These are phyloP conservation scores for Lepidurus couesii DNA, from an alignment of 1,140 invertebrate species.

Conservation along the genomic window DNA sequence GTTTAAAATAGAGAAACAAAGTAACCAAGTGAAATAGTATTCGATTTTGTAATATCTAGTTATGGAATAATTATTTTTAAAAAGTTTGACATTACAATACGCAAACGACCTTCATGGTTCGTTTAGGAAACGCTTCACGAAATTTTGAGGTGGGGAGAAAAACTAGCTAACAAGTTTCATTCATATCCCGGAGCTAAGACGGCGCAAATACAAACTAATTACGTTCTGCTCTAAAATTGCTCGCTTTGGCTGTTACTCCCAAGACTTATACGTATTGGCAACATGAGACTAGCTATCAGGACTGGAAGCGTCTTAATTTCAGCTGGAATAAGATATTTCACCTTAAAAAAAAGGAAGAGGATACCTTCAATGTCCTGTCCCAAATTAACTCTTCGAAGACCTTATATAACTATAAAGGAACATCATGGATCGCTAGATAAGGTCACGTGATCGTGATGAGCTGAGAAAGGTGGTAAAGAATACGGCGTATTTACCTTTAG, in stretches of 20 bases:
- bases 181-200: background rate
- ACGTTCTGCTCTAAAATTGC: no score
- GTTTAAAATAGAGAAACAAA: no score
- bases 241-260: no score
- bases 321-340: no score
- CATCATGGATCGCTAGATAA: background rate
- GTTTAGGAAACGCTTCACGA: background rate
- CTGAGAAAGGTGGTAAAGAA: background rate
- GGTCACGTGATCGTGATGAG: background rate
- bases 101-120: background rate
- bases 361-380: no score
- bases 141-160: background rate
- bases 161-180: background rate
- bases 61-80: background rate
- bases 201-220: background rate
- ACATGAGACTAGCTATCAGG: no score
- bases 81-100: background rate
- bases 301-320: no score
- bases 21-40: no score
- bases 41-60: background rate
- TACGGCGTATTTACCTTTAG: background rate
- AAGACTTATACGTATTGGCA: no score
- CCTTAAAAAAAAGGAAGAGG: no score
- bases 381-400: no score
- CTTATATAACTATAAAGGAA: no score